These are phyloP conservation scores for Machimus atricapillus DNA, from an alignment of 2,888 invertebrate genomes.

Conservation along the genomic window DNA sequence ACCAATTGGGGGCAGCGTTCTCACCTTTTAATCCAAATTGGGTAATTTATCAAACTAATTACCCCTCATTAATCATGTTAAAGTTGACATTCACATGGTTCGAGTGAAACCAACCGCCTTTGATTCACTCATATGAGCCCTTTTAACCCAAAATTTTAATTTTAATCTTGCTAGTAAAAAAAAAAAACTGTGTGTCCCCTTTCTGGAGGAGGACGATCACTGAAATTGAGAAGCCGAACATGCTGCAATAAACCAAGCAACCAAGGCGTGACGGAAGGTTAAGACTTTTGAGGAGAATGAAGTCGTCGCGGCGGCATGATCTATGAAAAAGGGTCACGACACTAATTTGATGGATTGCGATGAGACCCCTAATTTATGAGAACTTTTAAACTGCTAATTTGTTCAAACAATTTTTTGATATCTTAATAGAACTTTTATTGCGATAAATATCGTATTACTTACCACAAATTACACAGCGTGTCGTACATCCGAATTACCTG, in stretches of 20 bases:
- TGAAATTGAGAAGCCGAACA: background rate
- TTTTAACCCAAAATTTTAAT: background rate
- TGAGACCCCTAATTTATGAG: background rate
- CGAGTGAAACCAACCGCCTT: background rate
- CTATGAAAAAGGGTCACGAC: background rate
- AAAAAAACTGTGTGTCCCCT: background rate
- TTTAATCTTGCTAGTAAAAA: background rate
- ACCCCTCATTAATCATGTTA: conserved; percentile 55
- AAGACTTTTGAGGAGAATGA: background rate
- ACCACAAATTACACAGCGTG: background rate
- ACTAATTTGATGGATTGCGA: background rate
- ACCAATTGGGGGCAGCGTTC: conserved; percentile 43
- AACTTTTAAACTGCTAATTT: background rate
- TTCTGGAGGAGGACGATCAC: background rate
- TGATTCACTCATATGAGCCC: conserved; percentile 6
- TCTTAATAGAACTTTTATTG: background rate
- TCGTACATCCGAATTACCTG: background rate
- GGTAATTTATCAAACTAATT: conserved; percentile 56
- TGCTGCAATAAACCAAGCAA: background rate
- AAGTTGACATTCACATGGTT: conserved; percentile 24
- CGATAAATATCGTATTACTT: background rate
- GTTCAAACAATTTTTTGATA: background rate
- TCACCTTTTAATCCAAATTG: conserved; percentile 51
- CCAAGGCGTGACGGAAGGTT: conserved; percentile 11
- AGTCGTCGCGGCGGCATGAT: background rate